These are phyloP conservation scores for Budorcas taxicolor DNA, from an alignment of 2,113 vertebrate genomes.

Conservation along the genomic window DNA sequence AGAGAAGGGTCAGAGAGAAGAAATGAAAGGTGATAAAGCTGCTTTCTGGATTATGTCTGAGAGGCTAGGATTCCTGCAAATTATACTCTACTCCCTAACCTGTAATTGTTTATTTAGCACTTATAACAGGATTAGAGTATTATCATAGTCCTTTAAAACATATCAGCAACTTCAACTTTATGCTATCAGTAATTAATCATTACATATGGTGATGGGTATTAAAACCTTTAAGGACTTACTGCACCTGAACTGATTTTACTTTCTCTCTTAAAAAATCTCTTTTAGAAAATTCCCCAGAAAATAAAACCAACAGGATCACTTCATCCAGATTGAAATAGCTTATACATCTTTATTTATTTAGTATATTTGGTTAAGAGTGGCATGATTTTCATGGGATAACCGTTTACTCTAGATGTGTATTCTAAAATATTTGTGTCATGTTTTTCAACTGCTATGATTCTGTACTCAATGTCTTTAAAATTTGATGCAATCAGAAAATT, in stretches of 20 bases:
- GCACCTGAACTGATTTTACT: background rate
- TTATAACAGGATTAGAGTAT: background rate
- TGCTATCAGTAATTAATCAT: constrained; percentile 8
- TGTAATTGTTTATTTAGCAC: background rate
- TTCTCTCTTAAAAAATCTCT: background rate
- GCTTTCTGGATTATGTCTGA: background rate
- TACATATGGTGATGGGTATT: background rate
- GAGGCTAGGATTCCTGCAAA: background rate
- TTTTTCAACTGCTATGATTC: background rate
- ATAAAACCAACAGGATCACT: background rate
- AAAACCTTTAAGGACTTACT: background rate
- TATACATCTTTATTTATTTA: background rate
- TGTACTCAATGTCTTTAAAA: background rate
- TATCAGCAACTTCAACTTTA: background rate
- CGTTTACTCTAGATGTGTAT: background rate
- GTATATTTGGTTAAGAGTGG: background rate
- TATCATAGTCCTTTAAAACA: background rate
- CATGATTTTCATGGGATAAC: background rate
- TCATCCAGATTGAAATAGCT: background rate
- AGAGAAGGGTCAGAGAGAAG: background rate
- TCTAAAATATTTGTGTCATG: background rate
- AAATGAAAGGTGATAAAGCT: background rate
- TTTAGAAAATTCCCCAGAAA: background rate
- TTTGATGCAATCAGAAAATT: background rate
- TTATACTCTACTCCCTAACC: background rate